A percentile compares a stretch with the other conserved stretches of the same genome.
Conservation (phyloP, 2,888 invertebrate genomes). For the Campoplex nolae region DNA sequence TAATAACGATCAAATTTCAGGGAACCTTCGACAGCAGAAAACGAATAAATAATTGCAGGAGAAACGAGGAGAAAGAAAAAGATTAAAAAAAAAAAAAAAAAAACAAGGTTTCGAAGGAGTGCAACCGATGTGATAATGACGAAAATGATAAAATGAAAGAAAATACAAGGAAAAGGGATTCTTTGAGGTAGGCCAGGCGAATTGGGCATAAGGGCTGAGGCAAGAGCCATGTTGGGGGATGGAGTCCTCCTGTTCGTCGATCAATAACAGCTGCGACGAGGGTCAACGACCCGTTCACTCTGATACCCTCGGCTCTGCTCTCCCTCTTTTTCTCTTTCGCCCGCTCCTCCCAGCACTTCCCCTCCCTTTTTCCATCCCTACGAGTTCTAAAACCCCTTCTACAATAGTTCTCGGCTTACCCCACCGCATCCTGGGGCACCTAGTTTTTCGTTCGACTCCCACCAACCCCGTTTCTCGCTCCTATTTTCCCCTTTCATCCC, state of each 20-base stretch:
- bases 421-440: slow-evolving; percentile 63
- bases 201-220: slow-evolving; percentile 71
- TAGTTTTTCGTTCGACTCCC: slow-evolving; percentile 62
- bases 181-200: slow-evolving; percentile 76
- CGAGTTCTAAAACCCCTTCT: slow-evolving; percentile 44
- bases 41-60: background rate
- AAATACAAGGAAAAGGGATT: slow-evolving; percentile 61
- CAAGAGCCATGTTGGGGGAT: slow-evolving; percentile 76
- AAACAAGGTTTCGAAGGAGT: background rate
- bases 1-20: slow-evolving; percentile 58
- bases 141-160: slow-evolving; percentile 40
- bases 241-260: slow-evolving; percentile 77
- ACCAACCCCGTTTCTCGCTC: slow-evolving; percentile 24
- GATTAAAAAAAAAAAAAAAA: background rate
- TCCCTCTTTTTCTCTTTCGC: slow-evolving; percentile 64
- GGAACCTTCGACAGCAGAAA: slow-evolving; percentile 11
- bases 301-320: slow-evolving; percentile 73
- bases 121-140: background rate
- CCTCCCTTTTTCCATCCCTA: slow-evolving; percentile 26
- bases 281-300: slow-evolving; percentile 78
- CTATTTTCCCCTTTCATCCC: slow-evolving; percentile 24
- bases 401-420: slow-evolving; percentile 37
- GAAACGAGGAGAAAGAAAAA: background rate
- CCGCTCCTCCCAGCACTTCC: slow-evolving; percentile 55
- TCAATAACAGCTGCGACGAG: slow-evolving; percentile 84